Base-by-base conservation (phyloP, 2,888 invertebrate species). In the Eilema caniola region DNA sequence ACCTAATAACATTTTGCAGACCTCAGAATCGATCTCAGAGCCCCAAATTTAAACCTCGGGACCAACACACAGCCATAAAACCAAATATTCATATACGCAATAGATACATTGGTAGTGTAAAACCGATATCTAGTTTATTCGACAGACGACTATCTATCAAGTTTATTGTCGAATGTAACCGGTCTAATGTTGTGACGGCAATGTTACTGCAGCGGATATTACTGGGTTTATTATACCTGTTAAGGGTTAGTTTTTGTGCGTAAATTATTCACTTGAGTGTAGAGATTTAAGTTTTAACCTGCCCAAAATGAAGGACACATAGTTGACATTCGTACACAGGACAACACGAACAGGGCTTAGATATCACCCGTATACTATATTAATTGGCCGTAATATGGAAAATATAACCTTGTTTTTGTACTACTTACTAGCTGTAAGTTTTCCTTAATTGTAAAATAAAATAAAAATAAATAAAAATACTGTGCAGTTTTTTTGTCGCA, bases 151-250 rank as follows among this genome's bases (percentile, higher is more conserved):
- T 77, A 80, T 79, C 74, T 79, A 81, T 82, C 74, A 82, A 68
- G 75, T 82, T 82, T 81, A 82, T 77, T 79, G 75, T 75, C 80
- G 70, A 61, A 56, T 66, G 65, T 71, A 81, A 81, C 80, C 80
- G 80, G 82, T 82, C 75, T 31, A 23, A 65, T 81, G 80, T 81
- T 82, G 76, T 82, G 80, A 82, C 75, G 64, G 72, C 71, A 67
- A 64, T 56, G 64, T 59, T 61, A 66, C 61, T 64, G 75, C 72
- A 81, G 80, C 80, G 80, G 82, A 82, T 77, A 82, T 80, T 71
- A 74, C 80, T 64, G 75, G 72, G 80, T 79, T 82, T 79, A 77
- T 77, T 80, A 71, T 77, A 69, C 75, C 62, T 64, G 69, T 80
- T 82, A 82, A 80, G 82, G 77, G 70, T 23, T 2, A 81, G 82